Base-by-base conservation (phyloP, 2,888 invertebrate genomes). In the Platerodrilus igneus region DNA sequence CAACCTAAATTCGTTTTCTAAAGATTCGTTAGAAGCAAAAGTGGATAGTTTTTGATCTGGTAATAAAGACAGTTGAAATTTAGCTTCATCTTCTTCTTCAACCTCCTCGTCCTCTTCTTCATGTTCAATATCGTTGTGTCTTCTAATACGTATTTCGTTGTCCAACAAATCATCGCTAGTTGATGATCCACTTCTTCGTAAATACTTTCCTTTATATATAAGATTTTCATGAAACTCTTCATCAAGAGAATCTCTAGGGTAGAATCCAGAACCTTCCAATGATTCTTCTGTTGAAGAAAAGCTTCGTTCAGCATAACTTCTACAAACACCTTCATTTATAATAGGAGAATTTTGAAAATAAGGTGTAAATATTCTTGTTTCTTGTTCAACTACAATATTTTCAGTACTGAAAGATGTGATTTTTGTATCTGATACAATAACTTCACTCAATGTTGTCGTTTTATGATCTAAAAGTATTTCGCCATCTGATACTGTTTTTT, bases 191-290 rank as follows among this genome's bases (percentile, higher is more conserved):
- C 83, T 77, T 67, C 83, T 82, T 56, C 83, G 77, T 20, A 64
- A 46, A 69, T 84, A 86, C 63, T 81, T 75, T 57, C 82, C 81
- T 58, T 83, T 78, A 66, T 81, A 82, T 66, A 86, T 79, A 59
- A 84, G 75, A 67, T 83, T 84, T 71, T 86, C 86, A 67, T 86
- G 86, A 67, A 86, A 86, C 64, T 85, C 86, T 73, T 86, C 78
- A 60, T 78, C 78, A 62, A 76, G 69, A 0, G 69, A 70, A 46
- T 70, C 70, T 51, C 70, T 70, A 3, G 60, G 57, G 18, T 58
- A 59, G 10, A 52, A 41, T 3, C 56, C 53, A 26, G 56, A 52
- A 6, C 56, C 59, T 46, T 64, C 64, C 26, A 53, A 56, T 14
- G 55, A 55, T 16, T 55, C 57, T 17, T 57, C 56, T 14, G 62